Conservation (phyloP, 2,888 invertebrate genomes). For the Limnephilus auricula region DNA sequence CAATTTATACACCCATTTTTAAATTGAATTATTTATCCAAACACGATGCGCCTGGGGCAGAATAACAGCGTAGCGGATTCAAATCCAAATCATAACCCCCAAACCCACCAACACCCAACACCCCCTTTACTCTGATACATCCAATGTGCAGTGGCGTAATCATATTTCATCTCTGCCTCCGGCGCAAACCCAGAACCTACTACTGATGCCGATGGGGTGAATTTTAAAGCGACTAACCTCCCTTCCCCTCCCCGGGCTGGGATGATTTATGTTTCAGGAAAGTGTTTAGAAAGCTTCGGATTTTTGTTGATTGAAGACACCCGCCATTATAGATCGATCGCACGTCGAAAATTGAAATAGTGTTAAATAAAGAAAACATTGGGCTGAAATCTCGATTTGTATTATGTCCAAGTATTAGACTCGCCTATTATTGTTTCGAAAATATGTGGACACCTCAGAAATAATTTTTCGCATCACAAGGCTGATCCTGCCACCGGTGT, state of each 20-base stretch:
- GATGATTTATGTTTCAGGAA: conserved; percentile 49
- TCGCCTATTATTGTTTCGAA: background rate
- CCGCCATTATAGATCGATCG: conserved; percentile 47
- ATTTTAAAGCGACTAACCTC: conserved; percentile 54
- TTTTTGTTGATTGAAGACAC: conserved; percentile 49
- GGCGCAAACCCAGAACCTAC: conserved; percentile 50
- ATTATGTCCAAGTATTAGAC: background rate
- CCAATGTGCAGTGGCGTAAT: conserved; percentile 65
- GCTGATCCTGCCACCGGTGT: conserved; percentile 57
- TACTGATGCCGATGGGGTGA: conserved; percentile 51
- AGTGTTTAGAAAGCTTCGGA: conserved; percentile 50
- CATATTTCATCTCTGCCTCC: conserved; percentile 64
- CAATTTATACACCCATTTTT: conserved; percentile 71
- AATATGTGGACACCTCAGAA: no score
- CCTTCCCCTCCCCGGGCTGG: conserved; percentile 10
- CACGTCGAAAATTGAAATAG: conserved; percentile 39
- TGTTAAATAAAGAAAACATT: conserved; percentile 11
- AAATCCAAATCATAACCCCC: conserved; percentile 50
- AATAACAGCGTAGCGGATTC: conserved; percentile 53
- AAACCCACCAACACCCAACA: conserved; percentile 24
- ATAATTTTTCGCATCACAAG: conserved; percentile 58
- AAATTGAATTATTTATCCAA: conserved; percentile 72
- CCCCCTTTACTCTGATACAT: conserved; percentile 59
- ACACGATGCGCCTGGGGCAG: conserved; percentile 68
- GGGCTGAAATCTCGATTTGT: background rate